Conservation (phyloP, 2,888 invertebrate genomes). For the Lithophane ornitopus region DNA sequence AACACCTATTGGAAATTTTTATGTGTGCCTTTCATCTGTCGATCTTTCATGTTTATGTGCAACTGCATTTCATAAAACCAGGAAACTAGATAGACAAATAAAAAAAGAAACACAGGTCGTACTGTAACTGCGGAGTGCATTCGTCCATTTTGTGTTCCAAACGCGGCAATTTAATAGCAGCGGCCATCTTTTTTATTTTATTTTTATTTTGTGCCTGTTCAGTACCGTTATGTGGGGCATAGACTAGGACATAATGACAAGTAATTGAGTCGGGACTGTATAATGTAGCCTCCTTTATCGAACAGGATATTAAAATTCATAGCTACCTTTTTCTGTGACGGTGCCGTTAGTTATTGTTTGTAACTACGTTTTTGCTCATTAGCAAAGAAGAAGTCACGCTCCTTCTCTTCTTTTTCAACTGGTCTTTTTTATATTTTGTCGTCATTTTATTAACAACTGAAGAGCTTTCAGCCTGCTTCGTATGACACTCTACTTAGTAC, state of each 20-base stretch:
- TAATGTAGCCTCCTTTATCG: slow-evolving; percentile 17
- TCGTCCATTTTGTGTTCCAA: slow-evolving; percentile 51
- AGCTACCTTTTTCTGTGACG: background rate
- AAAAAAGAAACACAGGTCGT: slow-evolving; percentile 2
- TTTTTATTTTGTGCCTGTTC: slow-evolving; percentile 20
- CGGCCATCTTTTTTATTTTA: slow-evolving; percentile 37
- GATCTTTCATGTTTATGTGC: background rate
- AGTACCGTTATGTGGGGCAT: slow-evolving; percentile 16
- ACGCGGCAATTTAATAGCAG: slow-evolving; percentile 44
- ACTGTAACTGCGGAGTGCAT: slow-evolving; percentile 27
- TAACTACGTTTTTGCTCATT: slow-evolving; percentile 12
- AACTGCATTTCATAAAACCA: slow-evolving; percentile 11
- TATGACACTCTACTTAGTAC: background rate
- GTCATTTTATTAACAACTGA: too few species aligned
- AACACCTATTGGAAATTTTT: background rate
- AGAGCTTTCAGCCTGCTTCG: background rate
- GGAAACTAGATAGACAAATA: slow-evolving; percentile 9
- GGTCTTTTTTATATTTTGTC: background rate
- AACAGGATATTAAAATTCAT: slow-evolving; percentile 6
- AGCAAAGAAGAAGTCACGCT: background rate
- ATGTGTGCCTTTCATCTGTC: background rate
- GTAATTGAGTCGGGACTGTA: slow-evolving; percentile 17
- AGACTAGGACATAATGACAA: slow-evolving; percentile 7
- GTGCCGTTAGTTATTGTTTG: background rate
- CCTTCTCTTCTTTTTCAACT: too few species aligned